These are phyloP conservation scores for Ammospiza caudacuta DNA, from an alignment of 2,113 vertebrate species.

Conservation along the genomic window DNA sequence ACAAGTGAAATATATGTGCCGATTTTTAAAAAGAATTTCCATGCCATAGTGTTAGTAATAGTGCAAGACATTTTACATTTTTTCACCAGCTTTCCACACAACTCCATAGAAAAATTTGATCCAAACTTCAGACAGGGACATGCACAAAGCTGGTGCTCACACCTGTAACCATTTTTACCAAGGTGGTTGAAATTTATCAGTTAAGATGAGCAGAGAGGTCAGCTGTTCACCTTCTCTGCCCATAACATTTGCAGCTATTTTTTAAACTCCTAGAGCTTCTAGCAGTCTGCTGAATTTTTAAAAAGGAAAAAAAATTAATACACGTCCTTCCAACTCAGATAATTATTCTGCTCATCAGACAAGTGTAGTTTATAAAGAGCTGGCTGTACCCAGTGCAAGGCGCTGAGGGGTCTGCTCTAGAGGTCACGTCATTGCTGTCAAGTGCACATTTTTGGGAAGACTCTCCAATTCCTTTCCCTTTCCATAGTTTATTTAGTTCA, in stretches of 20 bases:
- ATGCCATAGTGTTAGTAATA: fast-evolving
- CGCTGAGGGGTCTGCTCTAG: neutral
- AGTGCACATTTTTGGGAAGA: neutral
- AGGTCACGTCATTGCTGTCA: neutral
- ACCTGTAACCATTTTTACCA: neutral
- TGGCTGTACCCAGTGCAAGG: too few relatives aligned
- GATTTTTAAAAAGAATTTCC: neutral
- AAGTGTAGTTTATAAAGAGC: neutral
- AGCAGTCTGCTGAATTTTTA: neutral
- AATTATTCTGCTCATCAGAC: neutral
- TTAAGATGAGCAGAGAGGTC: neutral
- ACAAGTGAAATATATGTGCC: neutral
- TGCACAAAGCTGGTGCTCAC: neutral
- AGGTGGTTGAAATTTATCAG: neutral
- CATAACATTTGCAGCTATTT: neutral
- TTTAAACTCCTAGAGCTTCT: neutral
- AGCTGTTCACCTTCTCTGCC: neutral
- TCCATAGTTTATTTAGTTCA: neutral
- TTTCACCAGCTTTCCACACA: neutral
- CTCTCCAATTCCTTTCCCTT: neutral
- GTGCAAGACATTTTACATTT: neutral
- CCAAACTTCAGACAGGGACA: neutral
- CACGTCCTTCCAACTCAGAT: fast-evolving
- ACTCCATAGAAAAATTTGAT: neutral
- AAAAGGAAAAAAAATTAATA: neutral